Conservation (phyloP, 2,797 vertebrate species). For the Chiroxiphia lanceolata region DNA sequence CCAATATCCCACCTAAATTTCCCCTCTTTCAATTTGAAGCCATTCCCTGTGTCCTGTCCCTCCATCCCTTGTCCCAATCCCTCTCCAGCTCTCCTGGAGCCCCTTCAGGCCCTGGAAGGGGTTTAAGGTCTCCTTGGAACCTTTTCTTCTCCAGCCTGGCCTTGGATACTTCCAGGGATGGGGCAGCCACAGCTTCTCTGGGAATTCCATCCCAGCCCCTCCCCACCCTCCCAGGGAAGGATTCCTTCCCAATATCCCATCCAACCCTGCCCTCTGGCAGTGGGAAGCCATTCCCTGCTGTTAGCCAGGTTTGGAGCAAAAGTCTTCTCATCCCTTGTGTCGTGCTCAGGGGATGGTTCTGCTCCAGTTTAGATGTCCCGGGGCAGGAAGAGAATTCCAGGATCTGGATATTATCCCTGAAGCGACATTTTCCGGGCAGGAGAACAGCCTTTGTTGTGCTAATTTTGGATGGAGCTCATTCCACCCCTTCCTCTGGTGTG, state of each 20-base stretch:
- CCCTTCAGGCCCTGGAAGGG: too few species aligned
- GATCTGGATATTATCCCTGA: neutral
- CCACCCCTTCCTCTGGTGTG: neutral
- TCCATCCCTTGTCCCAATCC: too few species aligned
- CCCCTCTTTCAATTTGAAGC: too few species aligned
- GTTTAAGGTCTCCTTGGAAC: too few species aligned
- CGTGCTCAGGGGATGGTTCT: rapidly evolving
- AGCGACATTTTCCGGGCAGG: neutral
- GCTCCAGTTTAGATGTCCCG: neutral
- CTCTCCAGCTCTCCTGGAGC: too few species aligned
- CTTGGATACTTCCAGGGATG: too few species aligned
- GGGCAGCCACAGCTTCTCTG: too few species aligned
- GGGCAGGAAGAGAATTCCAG: neutral
- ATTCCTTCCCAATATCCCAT: neutral
- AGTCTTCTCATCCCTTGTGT: neutral
- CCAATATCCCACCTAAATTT: too few species aligned
- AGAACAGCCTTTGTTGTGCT: neutral
- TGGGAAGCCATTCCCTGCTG: neutral
- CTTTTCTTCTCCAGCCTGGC: too few species aligned
- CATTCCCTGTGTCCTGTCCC: too few species aligned
- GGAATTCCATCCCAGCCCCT: too few species aligned
- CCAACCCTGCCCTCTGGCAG: neutral
- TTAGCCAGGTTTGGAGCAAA: neutral
- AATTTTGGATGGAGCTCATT: neutral
- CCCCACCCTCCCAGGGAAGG: neutral